Conservation (phyloP, 2,888 invertebrate genomes). For the Eupithecia exiguata region DNA sequence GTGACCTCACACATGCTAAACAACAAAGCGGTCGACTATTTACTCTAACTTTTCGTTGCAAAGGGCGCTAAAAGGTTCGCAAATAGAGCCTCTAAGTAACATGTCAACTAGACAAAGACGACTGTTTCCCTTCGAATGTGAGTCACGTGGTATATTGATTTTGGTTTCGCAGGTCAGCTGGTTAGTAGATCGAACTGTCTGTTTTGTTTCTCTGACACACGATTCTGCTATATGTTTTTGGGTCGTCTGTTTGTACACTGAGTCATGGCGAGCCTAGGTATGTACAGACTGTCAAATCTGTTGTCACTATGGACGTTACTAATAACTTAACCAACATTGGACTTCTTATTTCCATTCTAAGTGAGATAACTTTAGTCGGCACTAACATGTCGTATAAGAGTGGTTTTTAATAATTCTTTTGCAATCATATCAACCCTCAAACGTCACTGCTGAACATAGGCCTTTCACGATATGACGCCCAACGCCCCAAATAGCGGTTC, state of each 20-base stretch:
- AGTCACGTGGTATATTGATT: slow-evolving; percentile 50
- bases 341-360: neutral
- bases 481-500: neutral
- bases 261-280: neutral
- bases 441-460: neutral
- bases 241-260: neutral
- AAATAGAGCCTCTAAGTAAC: slow-evolving; percentile 78
- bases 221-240: neutral
- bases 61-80: slow-evolving; percentile 80
- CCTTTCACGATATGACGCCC: neutral
- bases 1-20: slow-evolving; percentile 47
- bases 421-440: neutral
- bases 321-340: neutral
- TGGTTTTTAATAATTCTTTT: neutral
- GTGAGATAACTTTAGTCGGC: neutral
- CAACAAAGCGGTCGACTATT: slow-evolving; percentile 56
- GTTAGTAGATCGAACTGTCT: slow-evolving; percentile 32
- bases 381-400: neutral
- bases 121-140: slow-evolving; percentile 60
- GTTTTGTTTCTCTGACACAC: neutral
- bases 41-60: slow-evolving; percentile 67
- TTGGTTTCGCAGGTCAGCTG: slow-evolving; percentile 42
- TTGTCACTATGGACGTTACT: neutral
- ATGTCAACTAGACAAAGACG: slow-evolving; percentile 77
- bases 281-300: neutral